Evolutionary conservation across 2,797 vertebrate genomes (phyloP), one percentile per base, ranked within the genome.

Genomic region (Pogonophryne albipinna): DNA sequence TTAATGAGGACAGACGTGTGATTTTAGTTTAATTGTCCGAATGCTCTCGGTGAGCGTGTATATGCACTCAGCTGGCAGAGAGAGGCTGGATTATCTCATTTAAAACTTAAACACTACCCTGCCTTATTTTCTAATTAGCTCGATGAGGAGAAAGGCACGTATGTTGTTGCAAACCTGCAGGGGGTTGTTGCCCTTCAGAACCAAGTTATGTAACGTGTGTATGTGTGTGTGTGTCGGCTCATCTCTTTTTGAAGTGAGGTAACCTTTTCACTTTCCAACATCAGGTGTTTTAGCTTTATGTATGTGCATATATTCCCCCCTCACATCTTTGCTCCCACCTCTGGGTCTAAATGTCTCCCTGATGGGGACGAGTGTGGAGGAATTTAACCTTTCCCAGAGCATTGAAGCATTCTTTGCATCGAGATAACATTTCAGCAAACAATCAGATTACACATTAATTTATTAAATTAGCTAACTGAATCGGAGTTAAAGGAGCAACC

Each of bases 71-170:
- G 76, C 56, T 80, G 71, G 70, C 46, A 0, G n/a, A 59, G 17
- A 0, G 2, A 52, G 41, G 2, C 31, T 6, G 71, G 47, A 57
- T 90, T 86, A 91, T 80, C 74, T 31, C 53, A 13, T 3, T 73
- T 5, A 38, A 27, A 72, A 77, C 49, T 2, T 49, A 66, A 20
- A 38, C 70, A 53, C 56, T 14, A 19, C n/a, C 1, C 63, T 27
- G 60, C 53, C 38, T 66, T 31, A 50, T 74, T 85, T 67, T 81
- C 73, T 83, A 84, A 88, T 91, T 88, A 71, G 83, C 79, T 20
- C 55, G 23, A 66, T 38, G 85, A 65, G 2, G 31, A 75, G 27
- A 52, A 52, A 65, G 14, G 6, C 15, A 13, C 81, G 76, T 80
- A 81, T 82, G 84, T 69, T 82, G 73, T 72, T 78, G 71, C 83